Conservation (phyloP, 2,113 vertebrate genomes). For the Trichomycterus rosablanca region DNA sequence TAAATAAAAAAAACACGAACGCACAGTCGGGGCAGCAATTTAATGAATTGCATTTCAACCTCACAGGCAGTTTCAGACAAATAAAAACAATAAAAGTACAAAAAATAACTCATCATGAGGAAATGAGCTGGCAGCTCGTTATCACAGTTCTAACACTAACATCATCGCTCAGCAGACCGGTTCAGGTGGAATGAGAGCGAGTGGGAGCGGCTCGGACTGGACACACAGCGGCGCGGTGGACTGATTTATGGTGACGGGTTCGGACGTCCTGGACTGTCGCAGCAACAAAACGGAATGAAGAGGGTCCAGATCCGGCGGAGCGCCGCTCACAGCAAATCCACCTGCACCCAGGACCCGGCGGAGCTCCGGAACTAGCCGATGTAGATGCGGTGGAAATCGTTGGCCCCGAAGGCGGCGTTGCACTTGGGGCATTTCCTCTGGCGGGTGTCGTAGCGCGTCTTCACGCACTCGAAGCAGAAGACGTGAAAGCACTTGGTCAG, state of each 20-base stretch:
- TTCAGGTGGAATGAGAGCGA: constrained; percentile 31
- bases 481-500: constrained; percentile 96
- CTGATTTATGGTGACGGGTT: too few species aligned
- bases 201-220: constrained; percentile 3
- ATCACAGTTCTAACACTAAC: constrained; percentile 12
- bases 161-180: not conserved
- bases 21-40: constrained; percentile 47
- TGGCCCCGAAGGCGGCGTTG: constrained; percentile 92
- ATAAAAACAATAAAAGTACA: constrained; percentile 32
- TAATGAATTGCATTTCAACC: constrained; percentile 57
- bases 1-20: not conserved
- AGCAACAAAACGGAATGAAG: constrained; percentile 24
- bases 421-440: constrained; percentile 97
- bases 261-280: too few species aligned
- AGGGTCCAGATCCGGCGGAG: constrained; percentile 1
- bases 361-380: constrained; percentile 71
- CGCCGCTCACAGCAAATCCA: constrained; percentile 8
- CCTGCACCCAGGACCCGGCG: constrained; percentile 2
- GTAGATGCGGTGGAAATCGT: constrained; percentile 96
- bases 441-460: constrained; percentile 90
- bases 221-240: too few species aligned
- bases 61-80: constrained; percentile 30
- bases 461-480: constrained; percentile 96
- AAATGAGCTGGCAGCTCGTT: constrained; percentile 32
- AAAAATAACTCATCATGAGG: constrained; percentile 25